Evolutionary conservation across 2,113 vertebrate genomes (phyloP).

Genomic region (Scartelaos histophorus): DNA sequence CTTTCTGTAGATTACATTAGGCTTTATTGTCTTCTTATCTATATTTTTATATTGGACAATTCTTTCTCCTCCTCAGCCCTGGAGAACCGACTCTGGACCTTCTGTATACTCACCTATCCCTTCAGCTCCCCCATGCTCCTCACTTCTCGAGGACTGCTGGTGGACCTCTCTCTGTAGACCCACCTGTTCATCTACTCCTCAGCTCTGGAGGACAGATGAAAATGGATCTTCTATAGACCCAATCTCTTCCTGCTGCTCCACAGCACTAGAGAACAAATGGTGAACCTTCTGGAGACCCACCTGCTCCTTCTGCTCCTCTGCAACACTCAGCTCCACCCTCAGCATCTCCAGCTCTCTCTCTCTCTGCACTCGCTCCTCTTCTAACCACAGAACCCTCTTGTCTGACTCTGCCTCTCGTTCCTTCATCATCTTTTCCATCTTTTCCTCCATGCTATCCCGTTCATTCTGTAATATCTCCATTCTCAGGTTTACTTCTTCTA

Average conservation of each 20-base stretch:
- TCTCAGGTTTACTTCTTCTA: conserved; percentile 18
- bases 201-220: background rate
- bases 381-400: conserved; percentile 24
- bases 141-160: too few relatives aligned
- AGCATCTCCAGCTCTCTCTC: conserved; percentile 44
- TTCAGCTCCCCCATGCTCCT: too few relatives aligned
- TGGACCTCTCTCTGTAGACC: background rate
- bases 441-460: conserved; percentile 27
- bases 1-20: too few relatives aligned
- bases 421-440: conserved; percentile 18
- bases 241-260: conserved; percentile 37
- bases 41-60: background rate
- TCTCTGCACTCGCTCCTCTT: conserved; percentile 16
- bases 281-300: background rate
- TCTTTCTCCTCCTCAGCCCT: background rate
- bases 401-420: conserved; percentile 14
- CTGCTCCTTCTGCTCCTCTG: conserved; percentile 50
- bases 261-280: background rate
- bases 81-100: too few relatives aligned
- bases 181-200: background rate
- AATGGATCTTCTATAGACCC: conserved; percentile 1
- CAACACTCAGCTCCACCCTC: conserved; percentile 30
- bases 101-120: too few relatives aligned
- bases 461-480: conserved; percentile 4
- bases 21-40: too few relatives aligned